phyloP scores from a whole-genome alignment of 2,888 invertebrate species.

The Acrobasis consociella region DNA sequence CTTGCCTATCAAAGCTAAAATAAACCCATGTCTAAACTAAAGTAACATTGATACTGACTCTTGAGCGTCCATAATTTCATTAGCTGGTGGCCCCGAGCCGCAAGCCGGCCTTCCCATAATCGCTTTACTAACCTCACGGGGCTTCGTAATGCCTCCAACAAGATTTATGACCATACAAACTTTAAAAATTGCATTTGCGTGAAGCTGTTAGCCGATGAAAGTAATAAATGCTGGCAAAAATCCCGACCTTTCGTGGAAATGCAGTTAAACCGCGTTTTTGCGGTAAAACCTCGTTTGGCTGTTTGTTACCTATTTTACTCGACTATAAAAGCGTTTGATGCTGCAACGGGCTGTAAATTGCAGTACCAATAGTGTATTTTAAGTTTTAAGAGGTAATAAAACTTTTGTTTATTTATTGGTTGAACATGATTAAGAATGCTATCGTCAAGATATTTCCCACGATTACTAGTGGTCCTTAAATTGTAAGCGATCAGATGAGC shows the following conservation, averaged over 20 bases:
- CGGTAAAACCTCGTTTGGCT: background rate
- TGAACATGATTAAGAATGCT: too few relatives aligned
- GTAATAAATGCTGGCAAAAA: background rate
- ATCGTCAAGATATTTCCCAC: too few relatives aligned
- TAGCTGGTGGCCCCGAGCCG: conserved; percentile 1
- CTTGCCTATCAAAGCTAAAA: too few relatives aligned
- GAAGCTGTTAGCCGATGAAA: conserved; percentile 1
- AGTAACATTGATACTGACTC: conserved; percentile 11
- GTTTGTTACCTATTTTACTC: background rate
- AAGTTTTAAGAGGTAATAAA: too few relatives aligned
- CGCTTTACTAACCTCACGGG: conserved; percentile 9
- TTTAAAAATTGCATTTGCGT: conserved; percentile 3
- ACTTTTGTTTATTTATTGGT: too few relatives aligned
- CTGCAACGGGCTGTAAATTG: background rate
- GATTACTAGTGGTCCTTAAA: too few relatives aligned
- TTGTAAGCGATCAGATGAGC: too few relatives aligned
- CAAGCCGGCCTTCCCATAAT: conserved; percentile 16
- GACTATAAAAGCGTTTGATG: background rate
- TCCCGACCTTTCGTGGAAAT: background rate
- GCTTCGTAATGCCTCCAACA: background rate
- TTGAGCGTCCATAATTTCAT: conserved; percentile 13
- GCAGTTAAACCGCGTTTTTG: background rate
- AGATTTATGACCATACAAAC: background rate
- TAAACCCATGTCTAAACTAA: background rate
- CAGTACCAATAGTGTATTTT: too few relatives aligned